Base-by-base conservation (phyloP, 2,113 vertebrate genomes). In the Cyprinodon variegatus region DNA sequence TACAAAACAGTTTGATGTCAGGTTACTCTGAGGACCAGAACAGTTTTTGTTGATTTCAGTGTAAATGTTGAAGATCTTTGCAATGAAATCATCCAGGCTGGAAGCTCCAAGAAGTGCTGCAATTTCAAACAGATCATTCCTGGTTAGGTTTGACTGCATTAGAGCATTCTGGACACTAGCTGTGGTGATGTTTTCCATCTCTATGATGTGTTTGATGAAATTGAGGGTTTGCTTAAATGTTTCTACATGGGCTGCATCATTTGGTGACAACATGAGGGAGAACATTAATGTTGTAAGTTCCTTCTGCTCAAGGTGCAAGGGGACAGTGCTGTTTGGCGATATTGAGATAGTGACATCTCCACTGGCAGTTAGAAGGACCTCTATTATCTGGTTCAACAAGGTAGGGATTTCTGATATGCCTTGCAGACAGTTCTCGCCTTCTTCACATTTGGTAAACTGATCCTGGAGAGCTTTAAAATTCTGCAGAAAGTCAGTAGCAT, bases 141-240 rank as follows among this genome's bases (percentile, higher is more conserved):
- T 38, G 6, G 90, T 94, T 38, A 94, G 66, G 74, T 94, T 91
- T 46, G 92, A 85, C 68, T 79, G 77, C 60, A 14, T 43, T 53
- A 94, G 82, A 15, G 84, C 88, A 68, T 89, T 63, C 69, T 92
- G 86, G 53, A 94, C 69, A 63, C 68, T 73, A 6, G 82, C 68
- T 11, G 90, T 12, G 10, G 80, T 93, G 60, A 91, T 53, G 65
- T 84, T 85, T 57, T 81, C 83, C 14, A 68, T 81, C 20, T 74
- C 20, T 13, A 75, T 68, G 36, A 93, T 40, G 53, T 86, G 3
- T 73, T 79, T 67, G 63, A 94, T 87, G 29, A 94, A 90, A 60
- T 88, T 0, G 29, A 93, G 76, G 11, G 73, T 60, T 62, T 90
- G 74, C 6, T 76, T 81, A 29, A 90, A 78, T 36, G 83, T 89